Evolutionary conservation across 2,888 invertebrate genomes (phyloP).

Genomic region (Cataglyphis rosenhaueri): DNA sequence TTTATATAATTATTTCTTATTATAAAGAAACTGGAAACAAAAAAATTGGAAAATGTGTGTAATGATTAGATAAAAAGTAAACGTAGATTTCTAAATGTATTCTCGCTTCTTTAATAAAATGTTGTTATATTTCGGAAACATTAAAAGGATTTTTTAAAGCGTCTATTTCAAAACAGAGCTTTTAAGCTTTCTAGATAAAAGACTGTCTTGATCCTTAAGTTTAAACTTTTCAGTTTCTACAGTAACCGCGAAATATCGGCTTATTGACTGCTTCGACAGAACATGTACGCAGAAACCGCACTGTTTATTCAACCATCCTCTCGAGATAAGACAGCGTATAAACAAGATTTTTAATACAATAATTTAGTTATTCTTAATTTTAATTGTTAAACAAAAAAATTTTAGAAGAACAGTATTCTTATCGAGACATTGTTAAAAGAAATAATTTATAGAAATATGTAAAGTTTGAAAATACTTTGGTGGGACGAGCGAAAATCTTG

Average conservation of each 20-base stretch:
- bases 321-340: not conserved
- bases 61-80: not conserved
- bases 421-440: not conserved
- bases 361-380: not conserved
- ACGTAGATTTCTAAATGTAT: not conserved
- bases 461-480: not conserved
- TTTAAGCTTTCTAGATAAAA: conserved; percentile 36
- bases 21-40: not conserved
- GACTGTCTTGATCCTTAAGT: conserved; percentile 38
- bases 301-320: conserved; percentile 25
- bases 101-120: conserved; percentile 12
- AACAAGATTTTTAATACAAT: not conserved
- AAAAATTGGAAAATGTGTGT: not conserved
- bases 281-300: conserved; percentile 34
- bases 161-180: conserved; percentile 35
- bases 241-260: conserved; percentile 59
- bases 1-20: not conserved
- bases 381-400: not conserved
- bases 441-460: not conserved
- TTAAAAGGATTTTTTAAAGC: conserved; percentile 31
- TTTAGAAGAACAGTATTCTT: not conserved
- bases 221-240: conserved; percentile 22
- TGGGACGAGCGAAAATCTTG: conserved; percentile 3
- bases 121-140: conserved; percentile 16
- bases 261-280: conserved; percentile 56